Evolutionary conservation across 2,888 invertebrate genomes (phyloP).

Genomic region (Cremastinae sp.): DNA sequence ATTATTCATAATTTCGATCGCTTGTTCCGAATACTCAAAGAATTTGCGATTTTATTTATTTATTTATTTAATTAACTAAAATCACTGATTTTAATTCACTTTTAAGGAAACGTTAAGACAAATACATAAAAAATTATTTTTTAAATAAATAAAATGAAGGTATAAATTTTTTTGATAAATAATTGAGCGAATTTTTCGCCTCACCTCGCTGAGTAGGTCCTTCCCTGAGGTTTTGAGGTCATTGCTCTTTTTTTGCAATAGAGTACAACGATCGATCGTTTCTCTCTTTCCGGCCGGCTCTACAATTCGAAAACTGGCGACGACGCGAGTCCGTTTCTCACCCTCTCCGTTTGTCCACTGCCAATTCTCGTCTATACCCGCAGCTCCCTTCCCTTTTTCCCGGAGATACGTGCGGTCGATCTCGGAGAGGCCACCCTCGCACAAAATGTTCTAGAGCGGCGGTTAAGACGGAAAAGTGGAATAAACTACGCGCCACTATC

Average conservation of each 20-base stretch:
- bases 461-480: background rate
- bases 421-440: conserved; percentile 42
- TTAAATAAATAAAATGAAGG: background rate
- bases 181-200: conserved; percentile 49
- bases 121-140: background rate
- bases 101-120: no score
- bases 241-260: conserved; percentile 72
- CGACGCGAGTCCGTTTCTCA: conserved; percentile 41
- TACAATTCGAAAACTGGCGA: conserved; percentile 27
- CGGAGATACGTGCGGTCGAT: conserved; percentile 11
- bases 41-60: no score
- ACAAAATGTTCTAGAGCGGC: conserved; percentile 58
- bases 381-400: background rate
- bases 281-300: conserved; percentile 24
- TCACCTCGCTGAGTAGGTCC: conserved; percentile 75
- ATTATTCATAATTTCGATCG: conserved; percentile 50
- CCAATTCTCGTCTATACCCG: conserved; percentile 21
- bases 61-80: no score
- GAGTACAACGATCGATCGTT: conserved; percentile 70
- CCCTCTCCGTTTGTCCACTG: conserved; percentile 43
- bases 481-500: conserved; percentile 46
- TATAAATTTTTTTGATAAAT: background rate
- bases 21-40: conserved; percentile 47
- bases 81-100: no score
- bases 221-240: conserved; percentile 76